phyloP scores from a whole-genome alignment of 2,888 invertebrate species.

The Hipparchia sbordonii region DNA sequence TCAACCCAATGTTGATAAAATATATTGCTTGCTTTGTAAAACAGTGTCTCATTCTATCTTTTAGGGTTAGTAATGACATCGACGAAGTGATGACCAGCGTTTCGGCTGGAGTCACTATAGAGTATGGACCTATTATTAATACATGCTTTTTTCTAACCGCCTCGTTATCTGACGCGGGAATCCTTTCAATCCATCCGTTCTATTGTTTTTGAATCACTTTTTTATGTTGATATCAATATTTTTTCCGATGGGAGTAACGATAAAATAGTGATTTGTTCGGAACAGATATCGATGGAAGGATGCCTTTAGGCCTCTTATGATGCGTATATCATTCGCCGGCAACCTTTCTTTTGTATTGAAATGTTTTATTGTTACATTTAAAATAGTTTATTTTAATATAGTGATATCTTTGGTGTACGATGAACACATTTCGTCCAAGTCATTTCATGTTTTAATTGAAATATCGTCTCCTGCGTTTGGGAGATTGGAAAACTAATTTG shows the following conservation, averaged over 20 bases:
- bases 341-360: constrained; percentile 74
- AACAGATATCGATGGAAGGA: constrained; percentile 70
- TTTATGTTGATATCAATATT: constrained; percentile 81
- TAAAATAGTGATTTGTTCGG: constrained; percentile 80
- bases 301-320: constrained; percentile 69
- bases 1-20: not conserved
- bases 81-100: constrained; percentile 57
- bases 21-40: constrained; percentile 12
- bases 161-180: constrained; percentile 74
- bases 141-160: constrained; percentile 68
- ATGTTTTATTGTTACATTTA: constrained; percentile 71
- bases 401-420: constrained; percentile 28
- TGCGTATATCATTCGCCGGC: constrained; percentile 77
- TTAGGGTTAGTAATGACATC: constrained; percentile 38
- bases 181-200: constrained; percentile 80
- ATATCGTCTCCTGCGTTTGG: constrained; percentile 14
- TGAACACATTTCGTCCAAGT: constrained; percentile 26
- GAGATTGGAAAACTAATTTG: constrained; percentile 23
- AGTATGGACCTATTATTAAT: constrained; percentile 78
- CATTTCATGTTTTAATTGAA: constrained; percentile 28
- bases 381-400: constrained; percentile 46
- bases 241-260: constrained; percentile 78
- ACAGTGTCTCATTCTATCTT: constrained; percentile 17
- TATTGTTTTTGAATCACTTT: constrained; percentile 80
- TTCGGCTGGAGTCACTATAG: constrained; percentile 57